Evolutionary conservation across 2,113 vertebrate genomes (phyloP), one percentile per base, ranked within the genome.

Genomic region (Thinocorus orbignyianus): DNA sequence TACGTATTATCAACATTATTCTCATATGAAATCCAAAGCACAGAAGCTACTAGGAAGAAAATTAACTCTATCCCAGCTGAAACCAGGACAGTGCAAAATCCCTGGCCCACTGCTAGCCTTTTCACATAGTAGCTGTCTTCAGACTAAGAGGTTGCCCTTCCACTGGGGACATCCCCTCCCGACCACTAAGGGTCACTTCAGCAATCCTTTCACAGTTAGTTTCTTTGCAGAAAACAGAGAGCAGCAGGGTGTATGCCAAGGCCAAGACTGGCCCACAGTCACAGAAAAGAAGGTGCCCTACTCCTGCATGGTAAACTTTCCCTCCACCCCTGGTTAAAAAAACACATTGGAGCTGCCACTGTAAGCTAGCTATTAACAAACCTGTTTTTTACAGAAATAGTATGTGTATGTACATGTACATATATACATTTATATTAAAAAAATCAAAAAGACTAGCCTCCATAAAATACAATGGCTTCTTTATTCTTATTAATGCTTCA

Each of bases 401-500:
- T 70, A 20, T 4, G 4, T 71, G n/a, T 65, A 13, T 37, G 18
- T 46, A 18, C 64, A 10, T 17, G 4, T 57, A 26, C 28, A 19
- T 28, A 35, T 65, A 13, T 48, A 8, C n/a, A 11, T 48, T 8
- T 57, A 52, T 9, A 19, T 26, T 51, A 44, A 81, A 68, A 10
- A 83, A 39, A 44, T 10, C 0, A 70, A 80, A 64, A 77, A 90
- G n/a, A 69, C 52, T 90, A 61, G 35, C 62, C 41, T 97, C 62
- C 68, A 95, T 93, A 97, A 93, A 97, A 88, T 96, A 86, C 79
- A 94, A 28, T 82, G 57, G 86, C 72, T 81, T 95, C 48, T 93
- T 37, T 96, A 70, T 93, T 95, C 76, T 95, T 98, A 95, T 90
- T 97, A 74, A 96, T 95, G 90, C 73, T 96, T 97, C 88, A 92